phyloP scores from a whole-genome alignment of 2,797 vertebrate species.

The Amblyopsis hoosieri region DNA sequence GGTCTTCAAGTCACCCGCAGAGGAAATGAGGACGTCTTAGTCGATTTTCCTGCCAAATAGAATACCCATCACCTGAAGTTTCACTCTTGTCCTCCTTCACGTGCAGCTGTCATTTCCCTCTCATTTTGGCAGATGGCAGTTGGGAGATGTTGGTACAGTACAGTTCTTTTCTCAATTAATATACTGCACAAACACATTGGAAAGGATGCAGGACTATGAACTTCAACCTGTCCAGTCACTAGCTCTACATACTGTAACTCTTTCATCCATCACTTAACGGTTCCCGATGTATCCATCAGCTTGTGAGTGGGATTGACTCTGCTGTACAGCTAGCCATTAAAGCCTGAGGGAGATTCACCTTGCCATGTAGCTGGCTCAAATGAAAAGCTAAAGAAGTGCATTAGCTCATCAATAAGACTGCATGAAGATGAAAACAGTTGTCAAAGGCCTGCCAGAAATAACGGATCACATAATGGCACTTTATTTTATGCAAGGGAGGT shows the following conservation, averaged over 20 bases:
- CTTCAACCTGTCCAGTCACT: slow-evolving; percentile 19
- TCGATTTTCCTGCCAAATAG: slow-evolving; percentile 68
- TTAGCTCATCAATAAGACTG: slow-evolving; percentile 79
- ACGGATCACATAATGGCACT: slow-evolving; percentile 69
- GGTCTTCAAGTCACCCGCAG: slow-evolving; percentile 71
- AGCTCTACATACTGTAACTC: slow-evolving; percentile 30
- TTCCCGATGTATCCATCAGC: slow-evolving; percentile 73
- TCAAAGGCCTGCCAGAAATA: slow-evolving; percentile 75
- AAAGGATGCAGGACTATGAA: slow-evolving; percentile 16
- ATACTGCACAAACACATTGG: slow-evolving; percentile 11
- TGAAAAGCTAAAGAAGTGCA: slow-evolving; percentile 81
- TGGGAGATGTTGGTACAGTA: slow-evolving; percentile 2
- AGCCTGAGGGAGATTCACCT: slow-evolving; percentile 77
- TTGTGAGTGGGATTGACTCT: slow-evolving; percentile 66
- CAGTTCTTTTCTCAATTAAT: slow-evolving; percentile 25
- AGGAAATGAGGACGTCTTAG: slow-evolving; percentile 77
- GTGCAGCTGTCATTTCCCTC: slow-evolving; percentile 48
- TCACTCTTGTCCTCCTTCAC: slow-evolving; percentile 56
- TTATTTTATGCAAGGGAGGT: slow-evolving; percentile 74
- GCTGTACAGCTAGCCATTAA: slow-evolving; percentile 72
- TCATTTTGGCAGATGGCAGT: slow-evolving; percentile 32
- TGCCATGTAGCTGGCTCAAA: slow-evolving; percentile 78
- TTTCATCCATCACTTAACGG: slow-evolving; percentile 41
- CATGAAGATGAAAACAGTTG: slow-evolving; percentile 80
- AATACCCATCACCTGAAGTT: slow-evolving; percentile 62